Base-by-base conservation (phyloP, 2,888 invertebrate species). In the Zhuqinia jingwanae region DNA sequence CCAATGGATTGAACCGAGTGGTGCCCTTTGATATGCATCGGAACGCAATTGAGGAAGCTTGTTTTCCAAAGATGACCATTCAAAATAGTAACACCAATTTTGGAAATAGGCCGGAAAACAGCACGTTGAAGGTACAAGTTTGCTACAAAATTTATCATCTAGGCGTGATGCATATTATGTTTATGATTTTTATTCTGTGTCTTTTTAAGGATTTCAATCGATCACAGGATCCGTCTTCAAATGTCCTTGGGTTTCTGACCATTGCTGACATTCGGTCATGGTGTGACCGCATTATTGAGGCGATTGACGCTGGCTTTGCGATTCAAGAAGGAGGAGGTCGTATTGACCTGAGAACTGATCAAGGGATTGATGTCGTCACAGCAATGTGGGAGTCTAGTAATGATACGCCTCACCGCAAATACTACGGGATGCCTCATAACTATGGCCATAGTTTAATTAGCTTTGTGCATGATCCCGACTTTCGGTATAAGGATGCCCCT, bases 401-500 rank as follows among this genome's bases (percentile, higher is more conserved):
- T 13, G 63, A 73, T 27, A 77, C 89, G 36, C 90, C 90, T 11
- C 87, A 90, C 77, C 30, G 11, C 25, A 90, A 88, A 17, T 91
- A 90, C 82, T 92, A 92, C 80, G 97, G 97, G 0, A 50, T 25
- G 30, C 91, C 96, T 45, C 97, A 97, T 93, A 97, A 97, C 92
- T 94, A 95, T 93, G 96, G 96, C 0, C 97, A 97, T 91, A 94
- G 96, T 5, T 94, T 96, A 91, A 94, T 97, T 88, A 95, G 96
- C 0, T 95, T 95, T 92, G 93, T 95, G 1, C 97, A 97, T 91
- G 97, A 97, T 92, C 96, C 97, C 0, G 96, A 96, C 92, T 95
- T 95, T 91, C 93, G 95, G 81, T 95, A 95, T 92, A 47, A 53
- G 78, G 73, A 77, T 6, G 60, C 82, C 0, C 82, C 77, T 13